These are phyloP conservation scores for Antrozous pallidus DNA, from an alignment of 2,797 vertebrate species.

Conservation along the genomic window DNA sequence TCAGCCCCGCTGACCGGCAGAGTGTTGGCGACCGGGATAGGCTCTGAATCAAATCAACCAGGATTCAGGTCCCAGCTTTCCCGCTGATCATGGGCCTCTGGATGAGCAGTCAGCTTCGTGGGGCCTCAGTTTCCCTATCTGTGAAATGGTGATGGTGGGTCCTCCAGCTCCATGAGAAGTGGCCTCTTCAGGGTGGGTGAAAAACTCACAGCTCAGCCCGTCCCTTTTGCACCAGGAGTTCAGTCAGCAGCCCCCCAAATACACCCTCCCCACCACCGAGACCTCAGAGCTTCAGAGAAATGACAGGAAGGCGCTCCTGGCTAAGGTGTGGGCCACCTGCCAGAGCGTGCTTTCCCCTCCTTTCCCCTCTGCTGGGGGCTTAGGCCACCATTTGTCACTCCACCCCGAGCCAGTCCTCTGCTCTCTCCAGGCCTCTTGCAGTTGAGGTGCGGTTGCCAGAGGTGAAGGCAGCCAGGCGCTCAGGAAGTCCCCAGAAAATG, in stretches of 20 bases:
- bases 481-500: background rate
- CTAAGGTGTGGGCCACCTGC: fast-evolving
- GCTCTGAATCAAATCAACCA: background rate
- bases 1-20: fast-evolving
- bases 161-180: background rate
- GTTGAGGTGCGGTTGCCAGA: background rate
- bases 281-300: background rate
- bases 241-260: background rate
- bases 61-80: background rate
- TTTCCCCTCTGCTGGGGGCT: background rate
- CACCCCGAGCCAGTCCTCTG: background rate
- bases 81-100: fast-evolving
- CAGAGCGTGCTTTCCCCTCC: background rate
- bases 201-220: background rate
- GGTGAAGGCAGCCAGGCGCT: background rate
- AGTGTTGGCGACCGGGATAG: fast-evolving
- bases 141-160: background rate
- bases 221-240: background rate
- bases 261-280: background rate
- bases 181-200: background rate
- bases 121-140: background rate
- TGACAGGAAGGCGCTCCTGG: fast-evolving
- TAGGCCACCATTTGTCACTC: background rate
- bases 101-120: background rate
- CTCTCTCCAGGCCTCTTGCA: background rate